Conservation (phyloP, 2,888 invertebrate species). For the Dromius quadrimaculatus region DNA sequence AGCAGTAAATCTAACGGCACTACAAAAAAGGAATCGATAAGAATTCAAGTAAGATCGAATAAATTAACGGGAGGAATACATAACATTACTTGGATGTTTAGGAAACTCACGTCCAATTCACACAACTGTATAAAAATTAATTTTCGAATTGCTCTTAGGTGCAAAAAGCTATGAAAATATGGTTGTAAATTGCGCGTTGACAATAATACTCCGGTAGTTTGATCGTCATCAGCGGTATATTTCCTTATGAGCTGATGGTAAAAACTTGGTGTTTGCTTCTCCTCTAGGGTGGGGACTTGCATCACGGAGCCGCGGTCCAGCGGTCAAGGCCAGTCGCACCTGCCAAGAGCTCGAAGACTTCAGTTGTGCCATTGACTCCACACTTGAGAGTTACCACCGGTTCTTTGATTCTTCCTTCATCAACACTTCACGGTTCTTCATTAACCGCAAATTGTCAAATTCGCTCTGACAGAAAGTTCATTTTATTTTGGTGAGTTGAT, state of each 20-base stretch:
- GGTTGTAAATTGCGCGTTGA: too few species aligned
- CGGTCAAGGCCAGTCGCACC: conserved; percentile 52
- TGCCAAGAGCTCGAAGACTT: conserved; percentile 43
- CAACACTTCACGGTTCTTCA: neutral
- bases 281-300: conserved; percentile 36
- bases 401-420: neutral
- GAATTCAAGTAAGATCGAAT: too few species aligned
- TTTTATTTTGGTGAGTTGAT: conserved; percentile 5
- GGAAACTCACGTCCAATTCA: too few species aligned
- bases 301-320: conserved; percentile 47
- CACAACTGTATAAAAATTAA: too few species aligned
- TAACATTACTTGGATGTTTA: too few species aligned
- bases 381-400: conserved; percentile 35
- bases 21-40: too few species aligned
- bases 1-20: too few species aligned
- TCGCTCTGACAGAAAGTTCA: neutral
- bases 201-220: neutral
- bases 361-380: conserved; percentile 65
- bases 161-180: conserved; percentile 2
- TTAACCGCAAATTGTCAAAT: conserved; percentile 5
- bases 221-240: neutral
- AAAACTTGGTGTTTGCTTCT: conserved; percentile 17
- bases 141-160: neutral
- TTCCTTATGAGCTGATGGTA: conserved; percentile 21
- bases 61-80: too few species aligned